These are phyloP conservation scores for Lysiphlebus fabarum DNA, from an alignment of 1,140 invertebrate species.

Conservation along the genomic window DNA sequence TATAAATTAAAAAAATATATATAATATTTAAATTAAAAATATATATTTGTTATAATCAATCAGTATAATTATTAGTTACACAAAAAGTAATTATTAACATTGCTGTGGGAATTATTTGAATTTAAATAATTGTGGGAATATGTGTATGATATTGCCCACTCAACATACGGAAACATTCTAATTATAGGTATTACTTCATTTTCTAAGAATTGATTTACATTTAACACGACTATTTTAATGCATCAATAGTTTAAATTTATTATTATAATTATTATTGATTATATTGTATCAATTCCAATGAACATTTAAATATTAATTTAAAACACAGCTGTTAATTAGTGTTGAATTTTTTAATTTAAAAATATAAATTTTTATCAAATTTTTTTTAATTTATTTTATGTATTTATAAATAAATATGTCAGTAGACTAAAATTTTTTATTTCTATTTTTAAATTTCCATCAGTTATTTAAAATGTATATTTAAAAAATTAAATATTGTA, in stretches of 20 bases:
- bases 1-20: not conserved
- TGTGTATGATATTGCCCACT: constrained; percentile 8
- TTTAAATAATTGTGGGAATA: constrained; percentile 21
- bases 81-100: constrained; percentile 1
- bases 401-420: too few relatives aligned
- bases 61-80: not conserved
- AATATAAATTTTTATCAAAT: too few relatives aligned
- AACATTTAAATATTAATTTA: too few relatives aligned
- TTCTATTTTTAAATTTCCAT: too few relatives aligned
- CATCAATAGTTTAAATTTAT: not conserved
- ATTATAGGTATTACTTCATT: constrained; percentile 21
- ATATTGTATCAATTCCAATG: too few relatives aligned
- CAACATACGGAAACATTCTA: constrained; percentile 18
- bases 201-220: constrained; percentile 20
- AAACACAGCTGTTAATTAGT: too few relatives aligned
- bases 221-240: constrained; percentile 9
- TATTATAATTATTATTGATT: too few relatives aligned
- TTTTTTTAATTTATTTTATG: too few relatives aligned
- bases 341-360: too few relatives aligned
- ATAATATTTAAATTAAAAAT: not conserved
- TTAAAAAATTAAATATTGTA: constrained; percentile 29
- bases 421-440: too few relatives aligned
- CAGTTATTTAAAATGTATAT: too few relatives aligned
- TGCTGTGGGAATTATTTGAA: constrained; percentile 16
- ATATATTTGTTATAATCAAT: too few relatives aligned